Base-by-base conservation (phyloP, 1,140 invertebrate species). In the Caenorhabditis briggsae region DNA sequence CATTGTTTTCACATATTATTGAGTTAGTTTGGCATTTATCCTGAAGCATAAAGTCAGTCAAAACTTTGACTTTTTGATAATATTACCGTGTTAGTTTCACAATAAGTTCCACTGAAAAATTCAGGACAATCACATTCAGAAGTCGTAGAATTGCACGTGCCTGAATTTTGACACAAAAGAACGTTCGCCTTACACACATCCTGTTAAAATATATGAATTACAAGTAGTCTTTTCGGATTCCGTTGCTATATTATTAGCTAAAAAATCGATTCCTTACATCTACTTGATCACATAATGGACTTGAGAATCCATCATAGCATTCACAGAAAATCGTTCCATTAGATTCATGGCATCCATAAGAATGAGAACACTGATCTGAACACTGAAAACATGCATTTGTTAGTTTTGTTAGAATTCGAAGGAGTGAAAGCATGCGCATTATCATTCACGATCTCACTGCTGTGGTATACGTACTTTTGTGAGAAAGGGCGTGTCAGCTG, bases 301-400 rank as follows among this genome's bases (percentile, higher is more conserved):
- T 5, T 23, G n/a, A 23, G 23, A 78, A 78, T 50, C 70, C 70
- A 50, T 50, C n/a, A 50, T 78, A 20, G 23, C 70, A 78, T 11
- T 50, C 43, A 78, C 70, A 78, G 5, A n/a, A 7, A 50, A 78
- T 23, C 5, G 70, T 53, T 78, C 70, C 70, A 50, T 78, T 78
- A 18, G 9, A 20, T n/a, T 43, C 11, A 18, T 46, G 41, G 14
- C 70, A 78, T 78, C 70, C 70, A 78, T 20, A 23, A 23, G 70
- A 78, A 50, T 78, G 43, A 23, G 20, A 5, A 53, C 70, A 78
- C 23, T 78, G 7, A 16, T 50, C 18, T 43, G 18, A 50, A 78
- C 70, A 78, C 70, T 78, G 70, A 23, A 78, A 74, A 41, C 59
- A 61, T 61, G 23, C 59, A 61, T 20, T 61, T 61, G 20, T 25